These are phyloP conservation scores for Romanogobio albipinnatus DNA, from an alignment of 2,113 vertebrate species.

Conservation along the genomic window DNA sequence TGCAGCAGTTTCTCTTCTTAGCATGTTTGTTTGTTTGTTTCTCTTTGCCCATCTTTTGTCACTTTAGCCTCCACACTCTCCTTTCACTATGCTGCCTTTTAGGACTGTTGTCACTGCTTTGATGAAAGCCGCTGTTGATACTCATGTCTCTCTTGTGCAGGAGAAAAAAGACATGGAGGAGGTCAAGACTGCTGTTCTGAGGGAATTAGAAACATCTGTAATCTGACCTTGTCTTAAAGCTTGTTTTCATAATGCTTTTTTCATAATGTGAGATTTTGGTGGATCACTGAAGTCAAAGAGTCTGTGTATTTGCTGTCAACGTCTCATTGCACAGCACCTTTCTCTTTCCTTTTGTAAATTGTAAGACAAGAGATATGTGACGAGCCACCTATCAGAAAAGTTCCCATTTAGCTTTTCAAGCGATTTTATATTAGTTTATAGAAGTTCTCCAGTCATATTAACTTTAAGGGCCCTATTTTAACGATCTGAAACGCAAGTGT, in stretches of 20 bases:
- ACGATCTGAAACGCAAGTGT: no score
- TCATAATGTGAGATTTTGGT: background rate
- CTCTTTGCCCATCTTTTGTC: conserved; percentile 11
- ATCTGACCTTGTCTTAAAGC: background rate
- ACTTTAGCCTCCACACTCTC: background rate
- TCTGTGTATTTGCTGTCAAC: background rate
- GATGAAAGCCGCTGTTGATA: background rate
- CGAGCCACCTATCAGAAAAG: no score
- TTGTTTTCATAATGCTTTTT: conserved; percentile 9
- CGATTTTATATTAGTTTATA: background rate
- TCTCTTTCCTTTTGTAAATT: conserved; percentile 7
- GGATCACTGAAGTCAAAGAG: conserved; percentile 19
- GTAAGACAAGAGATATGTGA: background rate
- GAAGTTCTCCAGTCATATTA: no score
- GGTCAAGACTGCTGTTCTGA: background rate
- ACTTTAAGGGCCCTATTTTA: no score
- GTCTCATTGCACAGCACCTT: conserved; percentile 19
- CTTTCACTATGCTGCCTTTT: background rate
- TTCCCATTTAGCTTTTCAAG: background rate
- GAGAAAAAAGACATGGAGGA: background rate
- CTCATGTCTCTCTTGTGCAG: background rate
- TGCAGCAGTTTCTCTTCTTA: background rate
- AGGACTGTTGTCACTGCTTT: conserved; percentile 8
- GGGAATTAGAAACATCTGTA: conserved; percentile 28
- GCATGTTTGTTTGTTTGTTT: conserved; percentile 17